These are phyloP conservation scores for Halictus rubicundus DNA, from an alignment of 1,140 invertebrate species.

Conservation along the genomic window DNA sequence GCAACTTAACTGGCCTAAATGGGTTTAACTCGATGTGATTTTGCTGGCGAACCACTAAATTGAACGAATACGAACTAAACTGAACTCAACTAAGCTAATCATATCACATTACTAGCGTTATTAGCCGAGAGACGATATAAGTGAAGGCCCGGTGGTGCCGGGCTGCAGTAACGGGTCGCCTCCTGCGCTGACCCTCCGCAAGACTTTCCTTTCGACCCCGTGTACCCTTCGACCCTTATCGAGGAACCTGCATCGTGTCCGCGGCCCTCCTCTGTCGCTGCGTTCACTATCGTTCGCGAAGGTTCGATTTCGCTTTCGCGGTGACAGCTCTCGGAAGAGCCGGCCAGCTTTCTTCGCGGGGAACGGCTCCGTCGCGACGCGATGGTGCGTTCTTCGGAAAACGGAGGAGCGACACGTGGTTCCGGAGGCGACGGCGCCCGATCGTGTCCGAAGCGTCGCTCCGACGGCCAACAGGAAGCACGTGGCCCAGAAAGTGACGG, in stretches of 20 bases:
- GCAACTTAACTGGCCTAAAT: conserved; percentile 79
- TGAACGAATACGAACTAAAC: conserved; percentile 81
- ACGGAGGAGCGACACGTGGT: background rate
- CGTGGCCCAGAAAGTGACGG: conserved; percentile 30
- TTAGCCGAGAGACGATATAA: conserved; percentile 80
- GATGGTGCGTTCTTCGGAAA: background rate
- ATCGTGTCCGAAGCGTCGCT: conserved; percentile 8
- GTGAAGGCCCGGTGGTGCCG: conserved; percentile 78
- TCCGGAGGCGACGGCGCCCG: conserved; percentile 12
- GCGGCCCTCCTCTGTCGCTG: too few relatives aligned
- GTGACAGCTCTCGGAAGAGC: background rate
- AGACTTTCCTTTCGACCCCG: conserved; percentile 56
- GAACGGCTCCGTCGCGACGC: too few relatives aligned
- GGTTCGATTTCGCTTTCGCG: background rate
- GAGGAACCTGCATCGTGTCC: too few relatives aligned
- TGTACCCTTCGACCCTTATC: background rate
- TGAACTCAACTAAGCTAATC: conserved; percentile 81
- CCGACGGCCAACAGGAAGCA: conserved; percentile 14
- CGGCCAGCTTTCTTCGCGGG: too few relatives aligned
- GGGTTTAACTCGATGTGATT: conserved; percentile 80
- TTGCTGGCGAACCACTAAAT: conserved; percentile 79
- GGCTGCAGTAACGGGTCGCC: conserved; percentile 71
- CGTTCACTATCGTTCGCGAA: too few relatives aligned
- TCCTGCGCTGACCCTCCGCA: conserved; percentile 77
- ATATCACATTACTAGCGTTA: conserved; percentile 81